phyloP scores from a whole-genome alignment of 2,888 invertebrate species.

The Rhingia rostrata region DNA sequence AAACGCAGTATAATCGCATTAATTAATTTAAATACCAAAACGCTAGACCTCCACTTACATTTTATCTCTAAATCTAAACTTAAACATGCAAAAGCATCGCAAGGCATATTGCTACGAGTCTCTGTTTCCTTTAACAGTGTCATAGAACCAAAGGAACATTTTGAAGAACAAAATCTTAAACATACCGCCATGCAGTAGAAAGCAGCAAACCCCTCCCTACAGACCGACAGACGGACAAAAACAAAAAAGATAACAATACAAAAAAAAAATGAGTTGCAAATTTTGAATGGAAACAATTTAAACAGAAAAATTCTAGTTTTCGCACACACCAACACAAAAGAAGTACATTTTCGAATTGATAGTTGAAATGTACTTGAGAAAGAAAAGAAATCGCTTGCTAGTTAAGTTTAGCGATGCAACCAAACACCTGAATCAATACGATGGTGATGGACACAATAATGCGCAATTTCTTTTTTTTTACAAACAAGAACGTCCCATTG shows the following conservation, averaged over 20 bases:
- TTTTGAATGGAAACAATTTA: constrained; percentile 7
- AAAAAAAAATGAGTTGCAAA: constrained; percentile 6
- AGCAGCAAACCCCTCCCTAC: constrained; percentile 1
- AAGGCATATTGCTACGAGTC: constrained; percentile 5
- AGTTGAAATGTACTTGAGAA: constrained; percentile 71
- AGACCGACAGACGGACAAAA: constrained; percentile 46
- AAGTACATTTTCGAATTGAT: constrained; percentile 64
- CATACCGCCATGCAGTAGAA: constrained; percentile 34
- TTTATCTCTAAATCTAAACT: constrained; percentile 6
- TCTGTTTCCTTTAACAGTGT: background rate
- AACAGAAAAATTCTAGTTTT: constrained; percentile 59
- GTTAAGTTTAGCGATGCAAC: constrained; percentile 5
- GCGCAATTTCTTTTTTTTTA: constrained; percentile 57
- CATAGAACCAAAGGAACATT: background rate
- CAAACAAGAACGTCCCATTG: constrained; percentile 13
- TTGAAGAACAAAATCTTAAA: background rate
- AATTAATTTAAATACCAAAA: no score
- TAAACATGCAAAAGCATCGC: constrained; percentile 30
- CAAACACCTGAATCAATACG: constrained; percentile 23
- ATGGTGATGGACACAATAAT: constrained; percentile 15
- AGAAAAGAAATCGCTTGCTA: constrained; percentile 56
- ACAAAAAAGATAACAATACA: constrained; percentile 28
- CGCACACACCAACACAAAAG: constrained; percentile 68
- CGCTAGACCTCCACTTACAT: no score
- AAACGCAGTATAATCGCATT: no score